phyloP scores from a whole-genome alignment of 2,113 vertebrate species.

The Dicrurus megarhynchus region DNA sequence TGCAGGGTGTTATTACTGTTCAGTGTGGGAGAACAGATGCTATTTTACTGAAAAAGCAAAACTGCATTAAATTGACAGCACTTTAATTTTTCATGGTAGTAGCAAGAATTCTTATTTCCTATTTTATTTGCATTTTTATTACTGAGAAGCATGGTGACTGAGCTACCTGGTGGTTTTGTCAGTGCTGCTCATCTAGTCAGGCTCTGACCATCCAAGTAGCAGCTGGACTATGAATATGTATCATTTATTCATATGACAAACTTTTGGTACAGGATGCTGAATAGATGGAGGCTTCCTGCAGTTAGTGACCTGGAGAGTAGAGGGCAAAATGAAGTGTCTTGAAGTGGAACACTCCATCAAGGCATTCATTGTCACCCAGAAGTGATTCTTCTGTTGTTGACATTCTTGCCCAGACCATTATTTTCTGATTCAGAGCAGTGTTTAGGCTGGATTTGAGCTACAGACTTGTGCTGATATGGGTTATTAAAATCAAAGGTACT shows the following conservation, averaged over 20 bases:
- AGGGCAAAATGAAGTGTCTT: background rate
- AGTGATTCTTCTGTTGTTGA: background rate
- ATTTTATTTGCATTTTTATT: slow-evolving; percentile 54
- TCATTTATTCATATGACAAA: background rate
- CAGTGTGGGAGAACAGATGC: slow-evolving; percentile 14
- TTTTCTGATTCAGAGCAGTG: background rate
- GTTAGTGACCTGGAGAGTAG: background rate
- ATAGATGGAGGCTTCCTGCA: background rate
- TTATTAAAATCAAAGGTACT: background rate
- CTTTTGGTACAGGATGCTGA: background rate
- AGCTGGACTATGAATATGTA: slow-evolving; percentile 27
- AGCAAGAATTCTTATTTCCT: background rate
- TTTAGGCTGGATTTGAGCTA: background rate
- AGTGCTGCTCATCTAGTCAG: slow-evolving; percentile 1
- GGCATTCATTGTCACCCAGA: background rate
- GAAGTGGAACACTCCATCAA: slow-evolving; percentile 15
- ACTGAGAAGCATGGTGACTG: background rate
- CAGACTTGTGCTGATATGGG: background rate
- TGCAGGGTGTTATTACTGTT: background rate
- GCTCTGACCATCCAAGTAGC: slow-evolving; percentile 11
- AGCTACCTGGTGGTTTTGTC: slow-evolving; percentile 29
- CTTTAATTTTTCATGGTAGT: slow-evolving; percentile 36
- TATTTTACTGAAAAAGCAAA: slow-evolving; percentile 20
- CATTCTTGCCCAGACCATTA: background rate
- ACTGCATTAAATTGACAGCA: slow-evolving; percentile 23